Evolutionary conservation across 2,888 invertebrate genomes (phyloP), one percentile per base, ranked within the genome.

Genomic region (Glaucopsyche alexis): DNA sequence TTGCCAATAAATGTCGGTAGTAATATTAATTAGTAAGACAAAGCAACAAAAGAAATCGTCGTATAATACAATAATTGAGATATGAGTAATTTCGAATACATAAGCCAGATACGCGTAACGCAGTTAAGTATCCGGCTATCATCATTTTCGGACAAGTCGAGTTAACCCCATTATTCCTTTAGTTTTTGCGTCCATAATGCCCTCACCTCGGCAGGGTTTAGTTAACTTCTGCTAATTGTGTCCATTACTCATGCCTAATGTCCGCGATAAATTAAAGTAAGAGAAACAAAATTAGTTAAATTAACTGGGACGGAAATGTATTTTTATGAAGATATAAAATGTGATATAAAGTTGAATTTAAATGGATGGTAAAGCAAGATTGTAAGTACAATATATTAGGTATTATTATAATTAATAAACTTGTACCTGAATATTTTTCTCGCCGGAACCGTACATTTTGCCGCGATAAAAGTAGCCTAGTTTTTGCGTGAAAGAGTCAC

Each of bases 141-240:
- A 60, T 29, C 19, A 9, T 11, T 60, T 11, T 29, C 38, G 60
- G 29, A 16, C 60, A 65, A 65, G 55, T 16, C 29, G 16, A 66
- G 19, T 16, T 66, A 69, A 7, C 38, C 49, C 29, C 45, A 19
- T 69, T 69, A 69, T 29, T 29, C 29, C 47, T 5, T 47, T 47
- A 69, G 69, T 69, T 69, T 69, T 67, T 67, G 67, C 45, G 42
- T 67, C 69, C 19, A 14, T 47, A 69, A 69, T 49, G 47, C 49
- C 8, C 49, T 29, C 29, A 29, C 69, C 69, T 49, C 47, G 14
- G 29, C 29, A 29, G 29, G 64, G 40, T 60, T 60, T 29, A 67
- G 11, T 69, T 69, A 69, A 49, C 69, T 69, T 47, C 19, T 49
- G 49, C 47, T 69, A 69, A 69, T 69, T 69, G 69, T 29, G 69